Conservation (phyloP, 2,888 invertebrate species). For the Lobophora halterata region DNA sequence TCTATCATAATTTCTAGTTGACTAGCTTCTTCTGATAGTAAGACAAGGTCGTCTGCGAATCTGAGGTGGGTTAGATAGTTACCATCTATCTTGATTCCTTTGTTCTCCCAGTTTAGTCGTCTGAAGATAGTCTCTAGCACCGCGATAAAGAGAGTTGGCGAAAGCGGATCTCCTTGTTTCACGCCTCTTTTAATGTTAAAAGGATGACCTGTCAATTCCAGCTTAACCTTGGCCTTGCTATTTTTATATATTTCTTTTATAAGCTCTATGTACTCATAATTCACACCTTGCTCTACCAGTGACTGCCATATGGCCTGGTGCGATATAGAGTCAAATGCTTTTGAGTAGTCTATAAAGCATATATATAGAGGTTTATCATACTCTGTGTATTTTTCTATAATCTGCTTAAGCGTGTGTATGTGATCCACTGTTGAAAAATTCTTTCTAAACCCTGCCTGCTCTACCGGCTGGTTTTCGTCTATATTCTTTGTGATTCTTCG, state of each 20-base stretch:
- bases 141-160: too few species aligned
- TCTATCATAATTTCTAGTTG: too few species aligned
- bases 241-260: conserved; percentile 4
- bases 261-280: neutral
- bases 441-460: conserved; percentile 11
- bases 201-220: neutral
- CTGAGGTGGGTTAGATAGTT: too few species aligned
- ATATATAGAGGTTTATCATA: conserved; percentile 4
- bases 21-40: too few species aligned
- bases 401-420: neutral
- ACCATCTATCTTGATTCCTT: too few species aligned
- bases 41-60: too few species aligned
- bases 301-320: conserved; percentile 4
- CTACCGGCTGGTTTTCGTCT: neutral
- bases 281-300: neutral
- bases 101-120: too few species aligned
- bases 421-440: conserved; percentile 6
- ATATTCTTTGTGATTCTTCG: neutral
- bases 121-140: too few species aligned
- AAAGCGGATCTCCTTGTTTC: conserved; percentile 27
- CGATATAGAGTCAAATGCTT: conserved; percentile 10
- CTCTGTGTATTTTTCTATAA: conserved; percentile 8
- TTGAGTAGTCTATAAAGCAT: conserved; percentile 7
- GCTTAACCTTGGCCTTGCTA: conserved; percentile 2
- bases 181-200: conserved; percentile 18